Evolutionary conservation across 2,888 invertebrate genomes (phyloP), one percentile per base, ranked within the genome.

Genomic region (Leptinotarsa haldemani): DNA sequence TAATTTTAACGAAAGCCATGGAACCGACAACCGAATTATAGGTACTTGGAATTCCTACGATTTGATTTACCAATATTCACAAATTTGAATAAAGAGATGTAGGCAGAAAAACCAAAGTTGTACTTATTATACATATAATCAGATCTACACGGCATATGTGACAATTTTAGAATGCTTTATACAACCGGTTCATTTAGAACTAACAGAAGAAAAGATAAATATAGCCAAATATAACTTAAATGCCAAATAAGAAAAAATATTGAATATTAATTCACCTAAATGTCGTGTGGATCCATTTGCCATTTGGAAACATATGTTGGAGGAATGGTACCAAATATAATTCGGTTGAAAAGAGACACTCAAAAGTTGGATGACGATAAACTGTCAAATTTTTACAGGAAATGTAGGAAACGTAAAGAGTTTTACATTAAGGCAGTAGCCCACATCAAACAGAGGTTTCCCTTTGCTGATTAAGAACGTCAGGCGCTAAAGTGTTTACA

Each of bases 401-500:
- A 25, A 25, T 4, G 4, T 4, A 25, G 25, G 25, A 25, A 25
- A 25, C 0, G 4, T 4, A 25, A 25, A 4, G 25, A 25, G 25
- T 25, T 25, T 25, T 4, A 25, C 0, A 25, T 25, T 25, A 4
- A 25, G 4, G 25, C 25, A 25, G 15, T 58, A 68, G 71, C 58
- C 25, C 58, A 58, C 25, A 58, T 58, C 58, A 16, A 58, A 58
- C 25, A 25, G 25, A 58, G 58, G 20, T 72, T 72, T 68, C 64
- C 64, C 68, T 61, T 72, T 4, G 52, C 52, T 68, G 72, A 68
- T 20, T 40, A 4, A 25, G 0, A 25, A 25, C 25, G 25, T 25
- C 25, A 71, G 67, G 67, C 71, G 5, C 61, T 72, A 68, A 72
- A 72, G 53, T 72, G 30, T 72, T 68, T 68, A 68, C 67, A 67